These are phyloP conservation scores for Microcebus ravelobensis DNA, from an alignment of 2,113 vertebrate species.

Conservation along the genomic window DNA sequence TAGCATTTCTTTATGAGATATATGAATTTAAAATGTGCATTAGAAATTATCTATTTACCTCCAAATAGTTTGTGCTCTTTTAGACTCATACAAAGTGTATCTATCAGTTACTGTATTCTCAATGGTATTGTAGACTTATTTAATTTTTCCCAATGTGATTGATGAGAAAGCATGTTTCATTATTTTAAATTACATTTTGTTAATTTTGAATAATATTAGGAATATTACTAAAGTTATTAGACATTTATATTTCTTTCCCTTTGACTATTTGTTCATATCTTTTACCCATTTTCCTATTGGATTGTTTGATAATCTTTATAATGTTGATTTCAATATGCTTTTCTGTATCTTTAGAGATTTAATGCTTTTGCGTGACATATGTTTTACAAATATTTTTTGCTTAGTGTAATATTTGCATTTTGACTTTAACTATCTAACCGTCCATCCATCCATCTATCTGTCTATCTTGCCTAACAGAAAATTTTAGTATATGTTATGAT, in stretches of 20 bases:
- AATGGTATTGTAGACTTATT: not conserved
- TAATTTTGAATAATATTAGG: constrained; percentile 49
- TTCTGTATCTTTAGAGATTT: not conserved
- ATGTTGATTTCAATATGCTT: not conserved
- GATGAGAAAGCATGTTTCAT: not conserved
- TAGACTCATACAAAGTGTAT: not conserved
- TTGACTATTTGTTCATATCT: not conserved
- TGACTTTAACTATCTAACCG: not conserved
- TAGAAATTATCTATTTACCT: not conserved
- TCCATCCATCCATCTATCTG: not conserved
- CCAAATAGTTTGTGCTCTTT: not conserved
- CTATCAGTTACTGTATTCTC: not conserved
- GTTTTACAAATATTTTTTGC: not conserved
- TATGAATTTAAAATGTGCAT: not conserved
- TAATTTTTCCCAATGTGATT: constrained; percentile 31
- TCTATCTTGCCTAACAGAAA: not conserved
- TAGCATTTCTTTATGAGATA: not conserved
- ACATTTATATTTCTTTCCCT: not conserved
- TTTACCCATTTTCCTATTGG: not conserved
- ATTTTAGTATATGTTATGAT: not conserved
- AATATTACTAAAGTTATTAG: not conserved
- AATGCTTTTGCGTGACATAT: not conserved
- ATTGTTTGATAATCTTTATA: not conserved
- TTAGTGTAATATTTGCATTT: not conserved
- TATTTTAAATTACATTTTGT: constrained; percentile 23